Conservation (phyloP, 2,888 invertebrate species). For the Spilarctia lutea region DNA sequence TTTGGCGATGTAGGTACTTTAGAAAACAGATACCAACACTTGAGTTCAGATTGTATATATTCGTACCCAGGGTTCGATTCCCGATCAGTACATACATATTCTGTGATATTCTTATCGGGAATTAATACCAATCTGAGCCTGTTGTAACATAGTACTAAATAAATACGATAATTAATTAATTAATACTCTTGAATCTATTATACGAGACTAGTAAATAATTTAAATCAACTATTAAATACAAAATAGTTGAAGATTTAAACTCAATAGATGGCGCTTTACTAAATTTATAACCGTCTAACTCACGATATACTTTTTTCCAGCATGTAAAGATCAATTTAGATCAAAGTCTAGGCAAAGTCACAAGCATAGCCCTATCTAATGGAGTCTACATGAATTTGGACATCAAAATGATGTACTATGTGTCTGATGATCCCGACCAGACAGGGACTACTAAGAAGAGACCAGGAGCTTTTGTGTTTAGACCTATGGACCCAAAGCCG, state of each 20-base stretch:
- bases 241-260: neutral
- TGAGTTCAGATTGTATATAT: too few relatives aligned
- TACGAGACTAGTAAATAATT: too few relatives aligned
- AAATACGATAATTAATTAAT: too few relatives aligned
- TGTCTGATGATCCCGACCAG: conserved; percentile 89
- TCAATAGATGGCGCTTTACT: neutral
- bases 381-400: conserved; percentile 61
- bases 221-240: neutral
- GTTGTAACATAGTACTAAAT: too few relatives aligned
- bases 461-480: conserved; percentile 96
- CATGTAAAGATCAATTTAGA: conserved; percentile 85
- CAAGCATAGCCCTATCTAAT: conserved; percentile 81
- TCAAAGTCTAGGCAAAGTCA: conserved; percentile 59
- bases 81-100: too few relatives aligned
- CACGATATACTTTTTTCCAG: conserved; percentile 47
- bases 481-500: conserved; percentile 73
- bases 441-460: conserved; percentile 84
- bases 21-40: too few relatives aligned
- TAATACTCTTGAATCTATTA: too few relatives aligned
- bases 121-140: too few relatives aligned
- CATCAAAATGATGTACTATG: conserved; percentile 90
- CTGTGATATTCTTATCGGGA: too few relatives aligned
- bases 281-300: neutral
- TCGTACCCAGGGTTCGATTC: too few relatives aligned
- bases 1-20: too few relatives aligned